These are phyloP conservation scores for Orestias chungarensis DNA, from an alignment of 2,797 vertebrate genomes.

Conservation along the genomic window DNA sequence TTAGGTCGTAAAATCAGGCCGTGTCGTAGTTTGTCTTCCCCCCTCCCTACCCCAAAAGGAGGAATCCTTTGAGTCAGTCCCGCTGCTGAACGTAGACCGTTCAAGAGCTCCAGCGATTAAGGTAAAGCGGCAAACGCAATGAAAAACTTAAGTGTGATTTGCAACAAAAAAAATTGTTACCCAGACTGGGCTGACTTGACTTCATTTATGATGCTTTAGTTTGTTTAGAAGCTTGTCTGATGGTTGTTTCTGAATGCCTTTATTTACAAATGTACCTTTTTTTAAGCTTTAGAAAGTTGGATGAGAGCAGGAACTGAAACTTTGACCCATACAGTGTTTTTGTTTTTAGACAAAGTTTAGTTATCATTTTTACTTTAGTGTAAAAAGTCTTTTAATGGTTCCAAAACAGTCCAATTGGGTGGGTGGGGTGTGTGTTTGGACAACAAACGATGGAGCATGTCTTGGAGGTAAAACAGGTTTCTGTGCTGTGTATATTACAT, in stretches of 20 bases:
- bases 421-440: constrained; percentile 89
- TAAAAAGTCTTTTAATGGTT: constrained; percentile 42
- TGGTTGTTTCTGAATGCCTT: constrained; percentile 62
- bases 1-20: constrained; percentile 99
- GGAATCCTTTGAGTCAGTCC: constrained; percentile 98
- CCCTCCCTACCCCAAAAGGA: constrained; percentile 82
- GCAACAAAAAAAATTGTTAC: constrained; percentile 74
- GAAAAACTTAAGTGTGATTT: constrained; percentile 78
- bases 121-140: constrained; percentile 88
- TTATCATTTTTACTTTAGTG: constrained; percentile 39
- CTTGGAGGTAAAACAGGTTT: constrained; percentile 81
- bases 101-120: constrained; percentile 98
- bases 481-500: constrained; percentile 75
- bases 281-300: constrained; percentile 72
- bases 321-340: constrained; percentile 41
- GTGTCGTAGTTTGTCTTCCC: constrained; percentile 97
- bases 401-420: constrained; percentile 79
- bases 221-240: constrained; percentile 61
- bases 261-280: constrained; percentile 39
- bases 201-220: constrained; percentile 62
- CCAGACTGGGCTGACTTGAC: constrained; percentile 65
- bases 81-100: constrained; percentile 98
- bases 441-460: constrained; percentile 87
- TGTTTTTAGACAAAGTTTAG: constrained; percentile 27
- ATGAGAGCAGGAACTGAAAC: constrained; percentile 76